Conservation (phyloP, 2,797 vertebrate species). For the Lepus oiostolus region DNA sequence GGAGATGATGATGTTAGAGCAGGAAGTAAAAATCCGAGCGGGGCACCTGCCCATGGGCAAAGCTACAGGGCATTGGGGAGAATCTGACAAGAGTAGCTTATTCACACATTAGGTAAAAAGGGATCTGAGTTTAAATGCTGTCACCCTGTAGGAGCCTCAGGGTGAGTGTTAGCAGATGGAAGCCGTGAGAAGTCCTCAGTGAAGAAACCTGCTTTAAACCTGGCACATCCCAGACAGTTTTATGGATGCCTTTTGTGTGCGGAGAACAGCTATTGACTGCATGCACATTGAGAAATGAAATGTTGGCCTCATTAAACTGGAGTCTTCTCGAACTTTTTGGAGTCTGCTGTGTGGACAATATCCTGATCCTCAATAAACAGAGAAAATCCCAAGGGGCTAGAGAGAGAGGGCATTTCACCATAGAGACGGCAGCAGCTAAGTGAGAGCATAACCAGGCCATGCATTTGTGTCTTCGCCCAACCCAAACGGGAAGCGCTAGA, state of each 20-base stretch:
- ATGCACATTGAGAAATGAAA: slow-evolving; percentile 3
- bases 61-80: not conserved
- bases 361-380: not conserved
- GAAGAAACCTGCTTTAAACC: not conserved
- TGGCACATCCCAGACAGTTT: not conserved
- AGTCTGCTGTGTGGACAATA: not conserved
- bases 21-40: not conserved
- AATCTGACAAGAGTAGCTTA: not conserved
- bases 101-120: not conserved
- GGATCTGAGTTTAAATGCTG: not conserved
- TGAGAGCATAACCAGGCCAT: not conserved
- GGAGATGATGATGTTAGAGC: not conserved
- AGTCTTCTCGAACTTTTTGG: slow-evolving; percentile 24
- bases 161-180: not conserved
- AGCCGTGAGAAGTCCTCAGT: not conserved
- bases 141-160: not conserved
- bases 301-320: not conserved
- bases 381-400: not conserved
- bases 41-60: not conserved
- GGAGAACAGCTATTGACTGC: not conserved
- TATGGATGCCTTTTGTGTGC: not conserved
- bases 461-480: not conserved
- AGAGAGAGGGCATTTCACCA: not conserved
- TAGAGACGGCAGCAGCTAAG: not conserved
- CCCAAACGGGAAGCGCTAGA: not conserved